Evolutionary conservation across 2,888 invertebrate species (phyloP), one percentile per base, ranked within the genome.

Genomic region (Noctua fimbriata): DNA sequence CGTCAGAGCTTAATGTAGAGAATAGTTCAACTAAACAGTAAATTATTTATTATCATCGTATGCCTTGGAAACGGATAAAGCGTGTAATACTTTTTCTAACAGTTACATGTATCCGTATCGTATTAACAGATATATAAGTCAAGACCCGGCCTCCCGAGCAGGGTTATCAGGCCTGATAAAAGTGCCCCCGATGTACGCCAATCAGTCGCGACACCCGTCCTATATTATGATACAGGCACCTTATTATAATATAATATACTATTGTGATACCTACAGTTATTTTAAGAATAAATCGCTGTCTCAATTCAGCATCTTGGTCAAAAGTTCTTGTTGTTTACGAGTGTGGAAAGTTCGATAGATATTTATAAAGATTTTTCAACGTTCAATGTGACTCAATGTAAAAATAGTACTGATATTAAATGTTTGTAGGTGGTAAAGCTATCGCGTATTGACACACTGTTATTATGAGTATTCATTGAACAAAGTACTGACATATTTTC

Each of bases 61-160:
- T 71, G 69, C 72, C 66, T 73, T 79, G 66, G 75, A 79, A 79
- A 84, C 85, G 87, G 84, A 81, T 76, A 76, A 66, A 66, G 16
- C 58, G 41, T 66, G 66, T 75, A 52, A 52, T 83, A 66, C 44
- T 67, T 74, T 79, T 79, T 78, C 32, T 69, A 76, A 72, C 41
- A 69, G 58, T 67, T 74, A 44, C 58, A 69, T 69, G 28, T 63
- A 71, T 58, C 63, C 28, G 69, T 87, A 81, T 81, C 72, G 60
- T 77, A 77, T 75, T 78, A 79, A 79, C 69, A 76, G 79, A 86
- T 84, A 81, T 75, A 78, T 79, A 82, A 84, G 88, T 88, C 90
- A 87, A 84, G 90, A 89, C 91, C 90, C 89, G 92, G 89, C 92
- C 94, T 92, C 92, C 92, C 90, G 88, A 75, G 78, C 66, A 78